Conservation (phyloP, 23 tunicate genomes). For the Pegea sp. region DNA sequence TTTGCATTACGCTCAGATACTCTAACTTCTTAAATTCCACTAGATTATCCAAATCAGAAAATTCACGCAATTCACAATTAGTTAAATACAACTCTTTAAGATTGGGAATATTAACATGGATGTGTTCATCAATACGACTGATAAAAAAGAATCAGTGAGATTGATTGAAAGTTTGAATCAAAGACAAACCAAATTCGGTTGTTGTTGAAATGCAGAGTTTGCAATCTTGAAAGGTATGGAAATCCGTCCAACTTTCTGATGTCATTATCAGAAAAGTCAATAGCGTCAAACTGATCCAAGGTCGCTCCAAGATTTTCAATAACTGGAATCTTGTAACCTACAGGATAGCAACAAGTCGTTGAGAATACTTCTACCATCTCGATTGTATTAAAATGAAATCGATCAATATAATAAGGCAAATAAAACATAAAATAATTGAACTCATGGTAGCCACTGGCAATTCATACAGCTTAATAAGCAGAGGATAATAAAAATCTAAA, state of each 20-base stretch:
- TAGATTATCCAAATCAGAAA: slow-evolving; percentile 37
- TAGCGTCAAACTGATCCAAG: slow-evolving; percentile 84
- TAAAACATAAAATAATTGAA: too few relatives aligned
- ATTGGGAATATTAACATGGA: slow-evolving; percentile 45
- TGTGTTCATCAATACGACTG: slow-evolving; percentile 50
- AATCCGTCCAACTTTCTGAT: slow-evolving; percentile 81
- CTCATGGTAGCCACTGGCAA: too few relatives aligned
- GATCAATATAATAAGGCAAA: too few relatives aligned
- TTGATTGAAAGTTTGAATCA: not conserved
- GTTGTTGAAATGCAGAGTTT: slow-evolving; percentile 61
- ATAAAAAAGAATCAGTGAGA: not conserved
- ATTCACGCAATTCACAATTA: slow-evolving; percentile 65
- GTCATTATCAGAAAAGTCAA: slow-evolving; percentile 90
- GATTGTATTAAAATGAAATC: too few relatives aligned
- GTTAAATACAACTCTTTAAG: slow-evolving; percentile 57
- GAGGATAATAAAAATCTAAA: too few relatives aligned
- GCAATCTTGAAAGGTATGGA: slow-evolving; percentile 43
- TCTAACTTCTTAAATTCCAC: slow-evolving; percentile 55
- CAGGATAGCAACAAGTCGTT: too few relatives aligned
- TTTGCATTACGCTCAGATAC: slow-evolving; percentile 46
- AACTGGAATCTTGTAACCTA: slow-evolving; percentile 73
- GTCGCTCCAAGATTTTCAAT: slow-evolving; percentile 96
- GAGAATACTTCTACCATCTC: too few relatives aligned
- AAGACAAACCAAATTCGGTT: slow-evolving; percentile 63
- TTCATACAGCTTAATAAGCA: too few relatives aligned